Conservation (phyloP, 2,888 invertebrate genomes). For the Bursaphelenchus okinawaensis region DNA sequence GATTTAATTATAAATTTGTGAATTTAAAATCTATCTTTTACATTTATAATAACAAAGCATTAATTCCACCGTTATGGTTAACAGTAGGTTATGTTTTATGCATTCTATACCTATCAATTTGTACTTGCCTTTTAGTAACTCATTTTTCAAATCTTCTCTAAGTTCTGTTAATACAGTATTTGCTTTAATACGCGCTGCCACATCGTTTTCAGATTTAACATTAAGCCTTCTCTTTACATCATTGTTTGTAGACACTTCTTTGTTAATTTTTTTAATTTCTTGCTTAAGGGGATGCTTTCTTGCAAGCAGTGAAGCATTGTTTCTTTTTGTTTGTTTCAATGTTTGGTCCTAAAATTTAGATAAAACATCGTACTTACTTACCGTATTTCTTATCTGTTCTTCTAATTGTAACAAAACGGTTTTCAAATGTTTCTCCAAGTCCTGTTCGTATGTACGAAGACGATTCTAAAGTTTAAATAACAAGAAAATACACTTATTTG, state of each 20-base stretch:
- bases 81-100: too few species aligned
- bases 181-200: not conserved
- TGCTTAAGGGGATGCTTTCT: not conserved
- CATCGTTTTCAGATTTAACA: conserved; percentile 6
- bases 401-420: conserved; percentile 11
- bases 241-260: not conserved
- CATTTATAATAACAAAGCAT: too few species aligned
- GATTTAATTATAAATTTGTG: not conserved
- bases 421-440: conserved; percentile 5
- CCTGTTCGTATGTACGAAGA: conserved; percentile 8
- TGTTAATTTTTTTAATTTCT: not conserved
- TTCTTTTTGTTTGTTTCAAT: not conserved
- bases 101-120: too few species aligned
- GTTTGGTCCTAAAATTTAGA: not conserved
- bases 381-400: conserved; percentile 7
- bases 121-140: conserved; percentile 5
- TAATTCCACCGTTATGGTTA: not conserved
- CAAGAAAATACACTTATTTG: too few species aligned
- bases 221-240: not conserved
- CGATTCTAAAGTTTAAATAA: conserved; percentile 2
- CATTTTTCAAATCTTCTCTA: conserved; percentile 2
- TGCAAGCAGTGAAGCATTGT: not conserved
- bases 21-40: too few species aligned
- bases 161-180: not conserved
- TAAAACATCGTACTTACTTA: too few species aligned